Evolutionary conservation across 2,113 vertebrate species (phyloP).

Genomic region (Orycteropus afer): DNA sequence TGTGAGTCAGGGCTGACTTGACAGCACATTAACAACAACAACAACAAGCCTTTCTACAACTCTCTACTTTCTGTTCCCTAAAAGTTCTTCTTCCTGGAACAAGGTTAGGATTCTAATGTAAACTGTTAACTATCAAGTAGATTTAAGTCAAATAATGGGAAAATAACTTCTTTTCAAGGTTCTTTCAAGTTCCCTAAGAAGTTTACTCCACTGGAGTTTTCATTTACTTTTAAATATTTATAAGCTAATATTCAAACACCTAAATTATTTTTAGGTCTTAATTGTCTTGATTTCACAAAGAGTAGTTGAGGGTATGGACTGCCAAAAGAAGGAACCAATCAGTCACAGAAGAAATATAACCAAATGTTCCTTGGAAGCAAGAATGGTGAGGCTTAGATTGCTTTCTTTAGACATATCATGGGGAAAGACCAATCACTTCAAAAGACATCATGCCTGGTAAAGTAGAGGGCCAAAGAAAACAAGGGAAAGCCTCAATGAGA

Average conservation of each 20-base stretch:
- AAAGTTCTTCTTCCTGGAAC: slow-evolving; percentile 16
- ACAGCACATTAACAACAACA: too few relatives aligned
- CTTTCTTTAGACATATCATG: neutral
- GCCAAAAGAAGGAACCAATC: neutral
- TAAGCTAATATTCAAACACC: neutral
- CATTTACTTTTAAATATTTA: neutral
- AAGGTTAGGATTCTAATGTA: neutral
- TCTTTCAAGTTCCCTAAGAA: neutral
- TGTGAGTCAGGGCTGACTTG: too few relatives aligned
- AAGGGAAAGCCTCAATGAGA: neutral
- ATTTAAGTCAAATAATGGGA: neutral
- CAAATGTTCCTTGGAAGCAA: neutral
- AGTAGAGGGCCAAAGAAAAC: neutral
- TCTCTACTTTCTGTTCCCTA: neutral
- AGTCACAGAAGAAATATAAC: neutral
- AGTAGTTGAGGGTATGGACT: neutral
- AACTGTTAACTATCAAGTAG: neutral
- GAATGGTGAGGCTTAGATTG: neutral
- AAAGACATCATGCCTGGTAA: neutral
- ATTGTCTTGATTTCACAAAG: slow-evolving; percentile 15
- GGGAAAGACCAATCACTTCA: neutral
- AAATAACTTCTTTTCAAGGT: neutral
- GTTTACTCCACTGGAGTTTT: neutral
- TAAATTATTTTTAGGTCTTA: slow-evolving; percentile 24
- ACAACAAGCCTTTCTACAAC: neutral